Evolutionary conservation across 2,113 vertebrate genomes (phyloP).

Genomic region (Excalfactoria chinensis): DNA sequence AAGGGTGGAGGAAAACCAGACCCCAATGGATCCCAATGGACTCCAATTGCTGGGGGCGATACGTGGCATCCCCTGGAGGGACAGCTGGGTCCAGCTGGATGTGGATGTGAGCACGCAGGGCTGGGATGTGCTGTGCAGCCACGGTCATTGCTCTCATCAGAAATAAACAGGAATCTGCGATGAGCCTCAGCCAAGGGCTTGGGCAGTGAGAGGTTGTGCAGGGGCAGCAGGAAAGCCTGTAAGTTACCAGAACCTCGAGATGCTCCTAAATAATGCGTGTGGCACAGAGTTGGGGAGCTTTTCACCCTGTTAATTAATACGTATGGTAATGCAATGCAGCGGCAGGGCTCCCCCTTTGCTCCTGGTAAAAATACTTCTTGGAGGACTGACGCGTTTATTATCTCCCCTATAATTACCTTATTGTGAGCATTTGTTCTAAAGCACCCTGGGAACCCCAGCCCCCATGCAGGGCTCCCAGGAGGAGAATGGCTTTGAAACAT

Average conservation of each 20-base stretch:
- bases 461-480: conserved; percentile 5
- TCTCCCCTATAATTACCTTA: conserved; percentile 76
- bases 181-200: not conserved
- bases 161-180: too few species aligned
- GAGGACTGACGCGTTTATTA: conserved; percentile 78
- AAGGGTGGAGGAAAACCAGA: not conserved
- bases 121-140: not conserved
- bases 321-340: conserved; percentile 44
- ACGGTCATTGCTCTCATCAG: not conserved
- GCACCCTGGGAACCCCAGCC: conserved; percentile 54
- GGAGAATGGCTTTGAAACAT: not conserved
- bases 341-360: conserved; percentile 35
- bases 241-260: conserved; percentile 61
- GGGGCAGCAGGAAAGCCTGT: conserved; percentile 14
- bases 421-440: conserved; percentile 67
- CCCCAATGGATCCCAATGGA: not conserved
- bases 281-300: conserved; percentile 4
- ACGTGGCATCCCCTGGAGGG: not conserved
- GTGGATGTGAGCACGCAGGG: not conserved
- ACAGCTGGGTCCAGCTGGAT: not conserved
- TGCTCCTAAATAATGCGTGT: conserved; percentile 73
- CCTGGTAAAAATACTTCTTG: conserved; percentile 70
- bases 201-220: not conserved
- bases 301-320: conserved; percentile 68
- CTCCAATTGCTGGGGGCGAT: not conserved